Base-by-base conservation (phyloP, 1,140 invertebrate species). In the Drosophila auraria region DNA sequence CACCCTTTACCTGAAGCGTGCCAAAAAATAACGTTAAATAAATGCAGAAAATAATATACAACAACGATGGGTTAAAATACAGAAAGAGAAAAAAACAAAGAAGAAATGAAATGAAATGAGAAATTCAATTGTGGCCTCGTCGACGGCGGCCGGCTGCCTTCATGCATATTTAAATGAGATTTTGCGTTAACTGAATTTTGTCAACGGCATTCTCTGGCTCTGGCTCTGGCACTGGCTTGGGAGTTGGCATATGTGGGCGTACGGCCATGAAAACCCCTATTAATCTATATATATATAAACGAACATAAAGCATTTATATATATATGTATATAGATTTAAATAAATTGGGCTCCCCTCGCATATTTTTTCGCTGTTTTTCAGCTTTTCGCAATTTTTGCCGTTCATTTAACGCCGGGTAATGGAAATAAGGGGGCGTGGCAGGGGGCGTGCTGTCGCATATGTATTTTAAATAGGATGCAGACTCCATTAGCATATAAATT, bases 91-190 rank as follows among this genome's bases (percentile, higher is more conserved):
- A 20, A 45, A 45, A 23, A 57, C 51, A 69, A 63, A 44, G 20
- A 25, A 3, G 44, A 20, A 45, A 17, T 27, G n/a, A 61, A 73
- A 73, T 73, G 38, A 73, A 73, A 73, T 72, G 70, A 51, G 66
- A 73, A 73, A 73, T 73, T 73, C 54, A 73, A 73, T 73, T 73
- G 70, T 72, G 70, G 70, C 49, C 45, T 38, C 40, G 57, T 45
- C 47, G 71, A 60, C 38, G 44, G 56, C 47, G 68, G 50, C 47
- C 56, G 53, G 68, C 77, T 78, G 68, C 66, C 80, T 89, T 87
- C 83, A 87, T 87, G 80, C 83, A 87, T 87, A 87, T 87, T 87
- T 83, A 87, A 87, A 87, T 87, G 83, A 87, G 80, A 89, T 87
- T 87, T 87, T 78, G 83, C 80, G 83, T 87, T 87, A 89, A 87